Conservation (phyloP, 2,888 invertebrate species). For the Drosophila mimetica region DNA sequence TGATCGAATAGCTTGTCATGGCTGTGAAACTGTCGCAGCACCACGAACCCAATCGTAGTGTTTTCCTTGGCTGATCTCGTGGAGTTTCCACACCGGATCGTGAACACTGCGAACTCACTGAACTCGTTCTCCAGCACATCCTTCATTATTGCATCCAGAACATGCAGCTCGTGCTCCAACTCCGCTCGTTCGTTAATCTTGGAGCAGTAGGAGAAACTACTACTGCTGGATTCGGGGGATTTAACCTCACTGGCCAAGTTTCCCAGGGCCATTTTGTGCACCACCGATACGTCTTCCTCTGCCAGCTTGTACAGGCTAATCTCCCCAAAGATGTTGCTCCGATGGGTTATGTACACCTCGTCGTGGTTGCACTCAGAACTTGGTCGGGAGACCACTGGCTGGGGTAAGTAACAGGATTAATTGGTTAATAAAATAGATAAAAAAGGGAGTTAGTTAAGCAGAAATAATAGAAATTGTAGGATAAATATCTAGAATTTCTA, state of each 20-base stretch:
- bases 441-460: background rate
- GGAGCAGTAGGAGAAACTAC: slow-evolving; percentile 44
- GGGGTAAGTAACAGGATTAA: background rate
- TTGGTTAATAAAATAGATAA: background rate
- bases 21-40: slow-evolving; percentile 57
- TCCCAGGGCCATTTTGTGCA: slow-evolving; percentile 22
- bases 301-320: slow-evolving; percentile 60
- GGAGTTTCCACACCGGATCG: slow-evolving; percentile 77
- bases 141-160: slow-evolving; percentile 56
- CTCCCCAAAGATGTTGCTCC: slow-evolving; percentile 75
- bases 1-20: slow-evolving; percentile 50
- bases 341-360: slow-evolving; percentile 77
- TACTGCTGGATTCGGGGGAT: fast-evolving
- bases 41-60: slow-evolving; percentile 73
- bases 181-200: slow-evolving; percentile 35
- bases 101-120: slow-evolving; percentile 61
- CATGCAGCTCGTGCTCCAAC: slow-evolving; percentile 38
- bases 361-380: slow-evolving; percentile 41
- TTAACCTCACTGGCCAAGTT: too few relatives aligned
- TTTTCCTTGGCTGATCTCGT: slow-evolving; percentile 55
- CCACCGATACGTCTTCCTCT: slow-evolving; percentile 15
- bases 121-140: slow-evolving; percentile 63
- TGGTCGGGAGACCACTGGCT: slow-evolving; percentile 62
- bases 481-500: background rate
- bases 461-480: background rate